These are phyloP conservation scores for Malurus alboscapulatus DNA, from an alignment of 2,113 vertebrate species.

Conservation along the genomic window DNA sequence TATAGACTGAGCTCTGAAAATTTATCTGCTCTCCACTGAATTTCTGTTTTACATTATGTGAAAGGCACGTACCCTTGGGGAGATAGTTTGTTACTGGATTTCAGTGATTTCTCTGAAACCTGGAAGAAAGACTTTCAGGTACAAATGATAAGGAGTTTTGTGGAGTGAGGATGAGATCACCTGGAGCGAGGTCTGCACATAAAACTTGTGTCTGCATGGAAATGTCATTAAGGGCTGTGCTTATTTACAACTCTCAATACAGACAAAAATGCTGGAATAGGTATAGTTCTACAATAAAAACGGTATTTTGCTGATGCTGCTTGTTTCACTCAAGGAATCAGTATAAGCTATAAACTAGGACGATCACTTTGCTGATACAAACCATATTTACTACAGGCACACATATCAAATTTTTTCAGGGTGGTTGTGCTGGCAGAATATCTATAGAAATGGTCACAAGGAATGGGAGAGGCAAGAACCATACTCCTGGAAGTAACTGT, in stretches of 20 bases:
- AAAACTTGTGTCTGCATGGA: not conserved
- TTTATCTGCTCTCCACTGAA: not conserved
- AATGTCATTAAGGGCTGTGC: not conserved
- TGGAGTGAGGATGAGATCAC: not conserved
- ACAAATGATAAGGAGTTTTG: not conserved
- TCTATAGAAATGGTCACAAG: not conserved
- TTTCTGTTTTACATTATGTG: not conserved
- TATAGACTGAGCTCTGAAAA: not conserved
- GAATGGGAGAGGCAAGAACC: not conserved
- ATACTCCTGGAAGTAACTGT: not conserved
- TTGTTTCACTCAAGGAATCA: slow-evolving; percentile 9
- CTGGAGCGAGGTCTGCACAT: not conserved
- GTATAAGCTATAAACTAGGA: not conserved
- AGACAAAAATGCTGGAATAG: not conserved
- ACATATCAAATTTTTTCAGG: not conserved
- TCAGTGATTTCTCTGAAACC: not conserved
- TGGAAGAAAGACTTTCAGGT: not conserved
- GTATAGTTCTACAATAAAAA: not conserved
- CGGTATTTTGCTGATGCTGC: not conserved
- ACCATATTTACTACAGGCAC: not conserved
- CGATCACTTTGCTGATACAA: not conserved
- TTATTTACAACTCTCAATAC: slow-evolving; percentile 10
- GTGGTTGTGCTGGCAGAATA: not conserved
- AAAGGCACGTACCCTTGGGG: not conserved
- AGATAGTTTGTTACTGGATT: not conserved